Percentiles rank a stretch among this genome's conserved stretches.
phyloP scores from a whole-genome alignment of 2,888 invertebrate species.

The Chrysolina oricalcia region DNA sequence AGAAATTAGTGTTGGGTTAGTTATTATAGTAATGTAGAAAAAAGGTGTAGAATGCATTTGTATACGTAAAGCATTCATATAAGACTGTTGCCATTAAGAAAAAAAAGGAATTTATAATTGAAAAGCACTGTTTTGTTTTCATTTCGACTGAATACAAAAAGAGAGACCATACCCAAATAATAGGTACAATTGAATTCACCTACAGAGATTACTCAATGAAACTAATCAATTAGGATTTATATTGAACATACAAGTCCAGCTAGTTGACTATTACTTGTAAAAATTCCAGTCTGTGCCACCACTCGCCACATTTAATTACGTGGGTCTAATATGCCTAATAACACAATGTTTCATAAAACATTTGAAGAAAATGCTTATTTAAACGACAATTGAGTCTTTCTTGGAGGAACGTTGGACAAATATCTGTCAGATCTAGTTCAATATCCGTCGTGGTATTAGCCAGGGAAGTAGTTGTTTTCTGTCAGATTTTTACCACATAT shows the following conservation, averaged over 20 bases:
- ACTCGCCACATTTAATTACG: no score
- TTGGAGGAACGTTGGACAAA: no score
- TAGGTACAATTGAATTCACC: conserved; percentile 1
- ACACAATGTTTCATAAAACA: no score
- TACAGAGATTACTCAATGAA: not conserved
- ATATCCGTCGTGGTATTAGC: no score
- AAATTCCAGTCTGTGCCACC: no score
- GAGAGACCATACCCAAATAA: conserved; percentile 9
- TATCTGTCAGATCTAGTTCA: no score
- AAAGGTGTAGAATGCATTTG: not conserved
- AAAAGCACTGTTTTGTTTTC: not conserved
- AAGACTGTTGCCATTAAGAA: not conserved
- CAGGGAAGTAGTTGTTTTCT: no score
- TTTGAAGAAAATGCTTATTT: no score
- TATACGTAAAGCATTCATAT: not conserved
- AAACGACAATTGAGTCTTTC: no score
- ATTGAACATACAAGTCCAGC: conserved; percentile 37
- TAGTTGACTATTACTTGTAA: no score
- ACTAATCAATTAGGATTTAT: not conserved
- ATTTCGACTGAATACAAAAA: not conserved
- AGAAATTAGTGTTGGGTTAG: not conserved
- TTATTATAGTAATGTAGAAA: not conserved
- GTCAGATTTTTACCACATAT: no score
- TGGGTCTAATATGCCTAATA: no score
- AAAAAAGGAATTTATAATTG: not conserved